These are phyloP conservation scores for Trematomus bernacchii DNA, from an alignment of 2,797 vertebrate genomes.

Conservation along the genomic window DNA sequence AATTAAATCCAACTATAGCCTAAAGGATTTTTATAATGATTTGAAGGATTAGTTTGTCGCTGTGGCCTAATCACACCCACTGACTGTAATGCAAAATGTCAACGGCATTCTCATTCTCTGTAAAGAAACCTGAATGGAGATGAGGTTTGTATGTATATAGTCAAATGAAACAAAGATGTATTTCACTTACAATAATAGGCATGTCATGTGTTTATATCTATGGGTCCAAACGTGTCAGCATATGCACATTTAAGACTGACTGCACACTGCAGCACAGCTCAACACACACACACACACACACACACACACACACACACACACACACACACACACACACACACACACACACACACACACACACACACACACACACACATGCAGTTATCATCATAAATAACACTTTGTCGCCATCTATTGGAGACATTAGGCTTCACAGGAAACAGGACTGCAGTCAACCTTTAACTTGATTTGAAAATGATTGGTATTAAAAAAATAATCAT, in stretches of 20 bases:
- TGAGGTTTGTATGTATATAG: neutral
- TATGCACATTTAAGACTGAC: neutral
- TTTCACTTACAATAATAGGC: neutral
- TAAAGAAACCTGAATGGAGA: neutral
- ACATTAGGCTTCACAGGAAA: neutral
- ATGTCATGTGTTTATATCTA: neutral
- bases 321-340: neutral
- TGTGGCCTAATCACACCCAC: neutral
- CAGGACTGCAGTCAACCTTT: neutral
- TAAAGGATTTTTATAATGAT: neutral
- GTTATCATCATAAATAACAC: slow-evolving; percentile 25
- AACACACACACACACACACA: neutral
- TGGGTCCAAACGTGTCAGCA: neutral
- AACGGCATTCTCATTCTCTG: neutral
- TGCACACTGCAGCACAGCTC: slow-evolving; percentile 9
- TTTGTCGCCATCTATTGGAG: slow-evolving; percentile 69
- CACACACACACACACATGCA: neutral
- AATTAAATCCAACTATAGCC: neutral
- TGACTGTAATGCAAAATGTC: neutral
- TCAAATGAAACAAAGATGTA: neutral
- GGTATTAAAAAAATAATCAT: no score
- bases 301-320: neutral
- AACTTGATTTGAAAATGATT: fast-evolving
- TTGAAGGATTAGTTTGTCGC: neutral
- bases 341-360: neutral